Conservation (phyloP, 2,113 vertebrate genomes). For the Pseudopodoces humilis region DNA sequence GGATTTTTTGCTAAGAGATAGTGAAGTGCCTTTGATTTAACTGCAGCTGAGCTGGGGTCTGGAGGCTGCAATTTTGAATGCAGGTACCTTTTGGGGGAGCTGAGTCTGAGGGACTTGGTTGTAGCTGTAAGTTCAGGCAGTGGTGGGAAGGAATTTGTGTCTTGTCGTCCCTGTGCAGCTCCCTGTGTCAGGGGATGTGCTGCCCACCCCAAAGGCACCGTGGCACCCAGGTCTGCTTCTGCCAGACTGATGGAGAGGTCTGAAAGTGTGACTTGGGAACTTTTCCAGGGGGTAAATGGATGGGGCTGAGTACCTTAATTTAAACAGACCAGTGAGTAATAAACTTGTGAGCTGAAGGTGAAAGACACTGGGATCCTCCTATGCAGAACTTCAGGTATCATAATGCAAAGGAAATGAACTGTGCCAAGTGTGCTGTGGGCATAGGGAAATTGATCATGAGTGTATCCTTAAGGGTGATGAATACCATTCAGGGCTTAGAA, state of each 20-base stretch:
- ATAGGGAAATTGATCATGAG: not conserved
- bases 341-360: not conserved
- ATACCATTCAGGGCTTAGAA: not conserved
- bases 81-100: not conserved
- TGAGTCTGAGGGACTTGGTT: not conserved
- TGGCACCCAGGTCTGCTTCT: not conserved
- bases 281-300: not conserved
- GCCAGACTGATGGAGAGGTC: not conserved
- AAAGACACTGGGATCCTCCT: not conserved
- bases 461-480: not conserved
- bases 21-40: not conserved
- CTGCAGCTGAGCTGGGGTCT: not conserved
- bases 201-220: not conserved
- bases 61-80: not conserved
- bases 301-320: not conserved
- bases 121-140: not conserved
- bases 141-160: not conserved
- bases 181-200: not conserved
- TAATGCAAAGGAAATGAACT: not conserved
- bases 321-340: not conserved
- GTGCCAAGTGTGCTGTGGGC: not conserved
- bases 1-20: not conserved
- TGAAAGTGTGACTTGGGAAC: not conserved
- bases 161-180: not conserved
- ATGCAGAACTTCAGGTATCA: not conserved